phyloP scores from a whole-genome alignment of 2,113 vertebrate genomes.

The Rhea americana region DNA sequence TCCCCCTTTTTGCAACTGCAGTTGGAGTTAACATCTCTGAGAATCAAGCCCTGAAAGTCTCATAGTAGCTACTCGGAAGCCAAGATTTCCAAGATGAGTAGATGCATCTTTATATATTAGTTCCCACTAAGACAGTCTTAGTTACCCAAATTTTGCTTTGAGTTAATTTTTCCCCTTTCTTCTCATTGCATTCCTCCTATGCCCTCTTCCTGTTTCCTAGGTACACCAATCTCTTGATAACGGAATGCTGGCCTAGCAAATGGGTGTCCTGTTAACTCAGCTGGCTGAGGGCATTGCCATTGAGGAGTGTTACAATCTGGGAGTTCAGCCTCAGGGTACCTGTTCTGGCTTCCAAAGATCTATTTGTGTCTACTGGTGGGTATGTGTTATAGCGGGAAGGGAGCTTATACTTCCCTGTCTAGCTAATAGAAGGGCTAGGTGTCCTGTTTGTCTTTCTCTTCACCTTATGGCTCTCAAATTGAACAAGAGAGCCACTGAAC shows the following conservation, averaged over 20 bases:
- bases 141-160: not conserved
- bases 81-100: too few species aligned
- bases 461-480: not conserved
- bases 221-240: constrained; percentile 77
- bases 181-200: not conserved
- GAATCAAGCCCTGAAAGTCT: not conserved
- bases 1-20: too few species aligned
- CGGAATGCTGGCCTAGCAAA: constrained; percentile 82
- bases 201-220: constrained; percentile 56
- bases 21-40: not conserved
- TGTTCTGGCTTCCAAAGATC: not conserved
- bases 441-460: not conserved
- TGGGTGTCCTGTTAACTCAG: constrained; percentile 83
- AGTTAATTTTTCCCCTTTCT: not conserved
- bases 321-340: constrained; percentile 52
- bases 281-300: constrained; percentile 85
- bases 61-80: not conserved
- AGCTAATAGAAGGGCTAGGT: not conserved
- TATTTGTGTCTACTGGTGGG: too few species aligned
- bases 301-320: constrained; percentile 71
- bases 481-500: not conserved
- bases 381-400: not conserved
- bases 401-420: not conserved
- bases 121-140: not conserved
- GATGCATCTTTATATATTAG: not conserved